Base-by-base conservation (phyloP, 1,140 invertebrate species). In the Thaumetopoea pityocampa region DNA sequence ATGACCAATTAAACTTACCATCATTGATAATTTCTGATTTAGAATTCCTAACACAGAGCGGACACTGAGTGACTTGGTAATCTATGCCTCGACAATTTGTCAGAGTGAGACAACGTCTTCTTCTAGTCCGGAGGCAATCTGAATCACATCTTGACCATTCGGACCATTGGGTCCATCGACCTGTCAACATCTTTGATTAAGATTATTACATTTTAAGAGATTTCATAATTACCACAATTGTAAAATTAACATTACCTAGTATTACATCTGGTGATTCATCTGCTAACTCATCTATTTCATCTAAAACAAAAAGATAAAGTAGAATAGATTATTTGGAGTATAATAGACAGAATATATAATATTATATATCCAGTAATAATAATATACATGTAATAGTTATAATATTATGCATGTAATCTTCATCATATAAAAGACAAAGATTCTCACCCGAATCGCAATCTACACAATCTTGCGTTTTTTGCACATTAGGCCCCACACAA, bases 161-260 rank as follows among this genome's bases (percentile, higher is more conserved):
- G 1, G 93, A 93, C 95, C 95, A 97, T 58, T 90, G 85, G 2
- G 93, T 92, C 96, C 96, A 97, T 16, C 91, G 84, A 27, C 86
- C 86, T 77, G 55, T 44, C 61, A 32, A 45, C 17, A 17, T n/a
- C n/a, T n/a, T n/a, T n/a, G n/a, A n/a, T n/a, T n/a, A n/a, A n/a
- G n/a, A n/a, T n/a, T n/a, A n/a, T n/a, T n/a, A n/a, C 0, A 32
- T 7, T 11, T 7, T 12, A 28, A 18, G 12, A 8, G 4, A 16
- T 9, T 26, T 4, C 26, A 14, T 2, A 17, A 16, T 20, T 8
- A 33, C 24, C 0, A 6, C 18, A 12, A 36, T 23, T 4, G 33
- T 32, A 10, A 5, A 24, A 23, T 22, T 11, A 32, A 36, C 38
- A 43, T 44, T 66, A 74, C 76, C 78, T 37, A 74, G 30, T 30